phyloP scores from a whole-genome alignment of 2,797 vertebrate genomes.

The Myiothlypis chrysogaster region DNA sequence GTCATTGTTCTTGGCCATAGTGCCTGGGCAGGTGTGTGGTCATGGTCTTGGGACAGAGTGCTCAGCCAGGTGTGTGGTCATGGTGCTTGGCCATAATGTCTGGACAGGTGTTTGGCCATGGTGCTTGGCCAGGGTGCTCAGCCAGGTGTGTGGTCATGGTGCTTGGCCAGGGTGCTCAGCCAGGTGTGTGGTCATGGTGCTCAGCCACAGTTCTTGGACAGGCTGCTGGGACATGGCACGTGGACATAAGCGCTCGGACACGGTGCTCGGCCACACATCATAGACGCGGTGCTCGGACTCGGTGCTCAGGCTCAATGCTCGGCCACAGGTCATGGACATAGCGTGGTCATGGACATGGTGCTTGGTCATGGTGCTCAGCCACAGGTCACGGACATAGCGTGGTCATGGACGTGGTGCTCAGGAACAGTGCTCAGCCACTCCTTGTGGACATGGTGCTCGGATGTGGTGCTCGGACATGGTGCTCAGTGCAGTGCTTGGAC shows the following conservation, averaged over 20 bases:
- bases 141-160: too few relatives aligned
- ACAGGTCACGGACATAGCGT: not conserved
- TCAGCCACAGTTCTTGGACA: too few relatives aligned
- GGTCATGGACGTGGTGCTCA: not conserved
- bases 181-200: too few relatives aligned
- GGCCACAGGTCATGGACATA: not conserved
- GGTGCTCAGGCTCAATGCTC: not conserved
- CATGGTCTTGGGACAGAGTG: not conserved
- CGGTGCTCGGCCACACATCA: too few relatives aligned
- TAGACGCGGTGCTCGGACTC: not conserved
- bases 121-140: too few relatives aligned
- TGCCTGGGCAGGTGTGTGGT: rapidly evolving
- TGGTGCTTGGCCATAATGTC: too few relatives aligned
- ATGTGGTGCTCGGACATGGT: not conserved
- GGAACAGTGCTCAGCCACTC: too few relatives aligned
- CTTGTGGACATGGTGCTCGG: not conserved
- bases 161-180: too few relatives aligned
- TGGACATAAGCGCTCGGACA: too few relatives aligned
- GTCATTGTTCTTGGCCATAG: not conserved
- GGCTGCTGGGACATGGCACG: too few relatives aligned
- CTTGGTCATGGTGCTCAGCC: not conserved
- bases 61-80: not conserved
- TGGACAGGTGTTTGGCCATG: too few relatives aligned
- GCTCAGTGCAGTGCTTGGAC: not conserved
- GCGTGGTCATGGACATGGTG: not conserved